A percentile compares a stretch with the other conserved stretches of the same genome.
Conservation (phyloP, 2,797 vertebrate species). For the Urophycis tenuis region DNA sequence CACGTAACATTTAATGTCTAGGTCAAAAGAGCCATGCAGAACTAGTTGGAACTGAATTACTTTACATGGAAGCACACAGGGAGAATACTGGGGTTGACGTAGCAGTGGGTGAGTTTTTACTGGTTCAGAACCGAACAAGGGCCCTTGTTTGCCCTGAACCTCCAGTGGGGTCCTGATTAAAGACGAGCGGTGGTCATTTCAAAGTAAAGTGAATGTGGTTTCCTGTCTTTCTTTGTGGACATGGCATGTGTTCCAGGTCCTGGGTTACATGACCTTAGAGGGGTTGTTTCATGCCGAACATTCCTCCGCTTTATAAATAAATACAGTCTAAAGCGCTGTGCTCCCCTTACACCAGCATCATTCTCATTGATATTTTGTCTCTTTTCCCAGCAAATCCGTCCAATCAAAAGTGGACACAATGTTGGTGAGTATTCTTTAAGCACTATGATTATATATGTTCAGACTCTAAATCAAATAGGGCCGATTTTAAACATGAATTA, state of each 20-base stretch:
- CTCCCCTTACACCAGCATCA: conserved; percentile 60
- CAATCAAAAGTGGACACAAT: conserved; percentile 99
- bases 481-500: not conserved
- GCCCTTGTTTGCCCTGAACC: no score
- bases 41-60: not conserved
- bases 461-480: not conserved
- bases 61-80: not conserved
- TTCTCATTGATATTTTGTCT: conserved; percentile 68
- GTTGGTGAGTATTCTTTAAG: conserved; percentile 82
- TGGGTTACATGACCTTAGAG: conserved; percentile 63
- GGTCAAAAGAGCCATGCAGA: not conserved
- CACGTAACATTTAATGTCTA: not conserved
- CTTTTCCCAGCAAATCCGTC: conserved; percentile 90
- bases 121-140: not conserved
- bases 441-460: not conserved
- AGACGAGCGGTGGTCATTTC: not conserved
- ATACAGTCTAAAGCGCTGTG: conserved; percentile 59
- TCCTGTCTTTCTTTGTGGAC: conserved; percentile 50
- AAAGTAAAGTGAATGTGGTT: not conserved
- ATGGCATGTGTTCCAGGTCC: conserved; percentile 62
- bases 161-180: no score
- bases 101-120: not conserved
- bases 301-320: conserved; percentile 77
- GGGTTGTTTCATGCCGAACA: conserved; percentile 65
- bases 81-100: not conserved